These are phyloP conservation scores for Eupeodes luniger DNA, from an alignment of 2,888 invertebrate genomes.

Conservation along the genomic window DNA sequence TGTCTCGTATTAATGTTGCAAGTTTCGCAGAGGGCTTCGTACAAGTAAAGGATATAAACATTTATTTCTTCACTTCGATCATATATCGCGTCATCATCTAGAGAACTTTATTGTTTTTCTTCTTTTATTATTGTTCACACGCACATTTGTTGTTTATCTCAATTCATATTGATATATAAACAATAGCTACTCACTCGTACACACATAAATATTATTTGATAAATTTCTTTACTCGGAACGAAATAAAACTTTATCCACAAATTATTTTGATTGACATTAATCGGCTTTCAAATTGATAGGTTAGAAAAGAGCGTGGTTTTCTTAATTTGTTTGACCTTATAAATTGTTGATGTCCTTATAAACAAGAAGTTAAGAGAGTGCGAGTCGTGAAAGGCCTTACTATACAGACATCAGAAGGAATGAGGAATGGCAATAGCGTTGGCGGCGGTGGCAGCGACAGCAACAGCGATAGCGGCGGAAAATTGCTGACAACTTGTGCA, in stretches of 20 bases:
- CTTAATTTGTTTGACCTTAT: slow-evolving; percentile 28
- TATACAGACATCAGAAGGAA: too few species aligned
- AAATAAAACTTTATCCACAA: slow-evolving; percentile 35
- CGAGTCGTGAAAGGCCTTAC: neutral
- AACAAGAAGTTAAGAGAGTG: neutral
- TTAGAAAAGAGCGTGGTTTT: slow-evolving; percentile 41
- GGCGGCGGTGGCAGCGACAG: neutral
- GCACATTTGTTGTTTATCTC: slow-evolving; percentile 6
- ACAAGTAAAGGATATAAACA: too few species aligned
- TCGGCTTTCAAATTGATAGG: slow-evolving; percentile 57
- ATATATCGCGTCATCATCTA: too few species aligned
- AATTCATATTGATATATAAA: slow-evolving; percentile 5
- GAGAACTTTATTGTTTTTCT: neutral
- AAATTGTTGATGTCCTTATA: slow-evolving; percentile 7
- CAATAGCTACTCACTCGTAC: neutral
- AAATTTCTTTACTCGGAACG: neutral
- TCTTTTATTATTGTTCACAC: neutral
- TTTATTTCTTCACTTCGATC: too few species aligned
- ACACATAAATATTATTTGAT: slow-evolving; percentile 18
- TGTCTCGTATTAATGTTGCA: too few species aligned
- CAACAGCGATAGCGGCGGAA: neutral
- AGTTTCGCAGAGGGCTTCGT: too few species aligned
- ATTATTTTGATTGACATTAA: slow-evolving; percentile 54
- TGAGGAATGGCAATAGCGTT: neutral
- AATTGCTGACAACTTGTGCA: slow-evolving; percentile 1